Evolutionary conservation across 2,888 invertebrate genomes (phyloP).

Genomic region (Mythimna pallens): DNA sequence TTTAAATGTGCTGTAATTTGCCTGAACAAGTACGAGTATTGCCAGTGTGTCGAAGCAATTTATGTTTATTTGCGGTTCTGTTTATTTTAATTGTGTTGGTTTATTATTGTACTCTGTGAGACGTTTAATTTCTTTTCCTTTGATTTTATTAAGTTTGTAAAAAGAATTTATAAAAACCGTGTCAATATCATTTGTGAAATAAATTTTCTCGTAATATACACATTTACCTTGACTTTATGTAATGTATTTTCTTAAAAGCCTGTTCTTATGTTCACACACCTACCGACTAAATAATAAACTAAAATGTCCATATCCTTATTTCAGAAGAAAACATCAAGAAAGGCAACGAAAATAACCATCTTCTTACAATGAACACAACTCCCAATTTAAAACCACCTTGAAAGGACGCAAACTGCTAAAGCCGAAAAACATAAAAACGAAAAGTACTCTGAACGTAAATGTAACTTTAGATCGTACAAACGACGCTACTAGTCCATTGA

Average conservation of each 20-base stretch:
- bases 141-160: background rate
- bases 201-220: background rate
- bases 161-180: background rate
- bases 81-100: conserved; percentile 45
- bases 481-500: conserved; percentile 70
- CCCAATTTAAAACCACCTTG: conserved; percentile 47
- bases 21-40: conserved; percentile 46
- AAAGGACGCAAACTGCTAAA: conserved; percentile 41
- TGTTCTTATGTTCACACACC: background rate
- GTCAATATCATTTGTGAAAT: background rate
- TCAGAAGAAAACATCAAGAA: conserved; percentile 29
- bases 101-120: conserved; percentile 6
- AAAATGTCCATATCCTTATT: conserved; percentile 26
- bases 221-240: background rate
- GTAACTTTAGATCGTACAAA: conserved; percentile 66
- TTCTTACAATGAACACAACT: conserved; percentile 24
- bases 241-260: background rate
- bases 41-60: conserved; percentile 26
- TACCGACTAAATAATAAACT: background rate
- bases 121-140: background rate
- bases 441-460: conserved; percentile 59
- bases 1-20: conserved; percentile 65
- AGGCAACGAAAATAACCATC: background rate
- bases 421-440: conserved; percentile 58
- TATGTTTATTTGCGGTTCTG: conserved; percentile 38